These are phyloP conservation scores for Nebria salina DNA, from an alignment of 2,888 invertebrate genomes.

Conservation along the genomic window DNA sequence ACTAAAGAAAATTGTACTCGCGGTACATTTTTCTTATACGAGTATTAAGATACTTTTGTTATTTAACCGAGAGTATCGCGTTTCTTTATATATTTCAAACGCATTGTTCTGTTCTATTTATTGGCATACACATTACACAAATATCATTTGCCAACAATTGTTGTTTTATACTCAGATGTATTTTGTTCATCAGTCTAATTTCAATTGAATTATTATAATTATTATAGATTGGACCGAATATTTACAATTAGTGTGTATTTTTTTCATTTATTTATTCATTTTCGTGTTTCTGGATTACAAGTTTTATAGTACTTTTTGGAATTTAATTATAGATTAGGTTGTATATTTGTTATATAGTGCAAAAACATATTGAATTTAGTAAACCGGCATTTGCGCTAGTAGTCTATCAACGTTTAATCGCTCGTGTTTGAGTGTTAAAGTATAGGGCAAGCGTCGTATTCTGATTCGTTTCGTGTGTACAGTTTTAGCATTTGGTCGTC, in stretches of 20 bases:
- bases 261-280: too few species aligned
- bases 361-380: too few species aligned
- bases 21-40: neutral
- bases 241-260: too few species aligned
- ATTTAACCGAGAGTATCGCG: slow-evolving; percentile 17
- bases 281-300: too few species aligned
- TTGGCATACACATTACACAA: neutral
- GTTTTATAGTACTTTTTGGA: too few species aligned
- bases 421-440: neutral
- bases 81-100: neutral
- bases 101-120: neutral
- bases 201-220: too few species aligned
- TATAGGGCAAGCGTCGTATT: neutral
- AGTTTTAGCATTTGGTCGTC: slow-evolving; percentile 13
- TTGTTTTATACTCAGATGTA: neutral
- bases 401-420: neutral
- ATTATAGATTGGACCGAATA: too few species aligned
- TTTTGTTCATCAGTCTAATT: too few species aligned
- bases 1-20: neutral
- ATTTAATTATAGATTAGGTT: too few species aligned
- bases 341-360: too few species aligned
- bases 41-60: slow-evolving; percentile 7
- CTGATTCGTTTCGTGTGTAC: slow-evolving; percentile 11
- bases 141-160: neutral
- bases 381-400: neutral